phyloP scores from a whole-genome alignment of 2,888 invertebrate species.

The Beris morrisii region DNA sequence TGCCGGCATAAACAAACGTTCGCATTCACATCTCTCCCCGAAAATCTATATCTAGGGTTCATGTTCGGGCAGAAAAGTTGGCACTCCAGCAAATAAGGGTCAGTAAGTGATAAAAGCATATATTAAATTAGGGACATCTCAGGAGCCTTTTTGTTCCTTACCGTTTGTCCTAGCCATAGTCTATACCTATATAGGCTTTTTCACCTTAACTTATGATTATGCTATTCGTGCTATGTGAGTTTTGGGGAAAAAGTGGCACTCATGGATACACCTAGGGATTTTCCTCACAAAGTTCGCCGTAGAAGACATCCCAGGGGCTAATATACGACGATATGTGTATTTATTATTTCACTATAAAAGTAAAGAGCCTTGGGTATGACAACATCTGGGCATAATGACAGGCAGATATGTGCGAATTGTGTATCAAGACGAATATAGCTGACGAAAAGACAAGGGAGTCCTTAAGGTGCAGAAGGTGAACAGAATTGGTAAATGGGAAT shows the following conservation, averaged over 20 bases:
- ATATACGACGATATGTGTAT: slow-evolving; percentile 34
- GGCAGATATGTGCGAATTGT: slow-evolving; percentile 37
- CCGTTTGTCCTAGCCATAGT: slow-evolving; percentile 3
- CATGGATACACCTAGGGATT: slow-evolving; percentile 28
- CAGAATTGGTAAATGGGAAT: slow-evolving; percentile 30
- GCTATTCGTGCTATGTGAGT: slow-evolving; percentile 2
- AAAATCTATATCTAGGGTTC: slow-evolving; percentile 10
- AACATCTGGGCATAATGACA: slow-evolving; percentile 38
- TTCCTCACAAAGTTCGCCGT: slow-evolving; percentile 17
- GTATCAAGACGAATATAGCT: background rate
- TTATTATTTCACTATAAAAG: slow-evolving; percentile 40
- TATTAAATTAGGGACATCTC: slow-evolving; percentile 35
- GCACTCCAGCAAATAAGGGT: slow-evolving; percentile 33
- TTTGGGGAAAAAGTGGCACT: background rate
- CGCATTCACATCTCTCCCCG: too few species aligned
- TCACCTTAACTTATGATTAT: slow-evolving; percentile 35
- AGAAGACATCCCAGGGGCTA: slow-evolving; percentile 28
- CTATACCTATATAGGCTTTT: slow-evolving; percentile 15
- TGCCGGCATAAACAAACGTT: background rate
- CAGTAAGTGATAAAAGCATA: slow-evolving; percentile 35
- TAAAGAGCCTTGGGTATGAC: slow-evolving; percentile 39
- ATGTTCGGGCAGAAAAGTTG: slow-evolving; percentile 26
- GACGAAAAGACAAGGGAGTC: background rate
- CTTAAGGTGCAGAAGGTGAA: slow-evolving; percentile 32
- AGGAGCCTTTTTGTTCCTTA: slow-evolving; percentile 34